phyloP scores from a whole-genome alignment of 2,888 invertebrate genomes.

The Phaonia tiefii region DNA sequence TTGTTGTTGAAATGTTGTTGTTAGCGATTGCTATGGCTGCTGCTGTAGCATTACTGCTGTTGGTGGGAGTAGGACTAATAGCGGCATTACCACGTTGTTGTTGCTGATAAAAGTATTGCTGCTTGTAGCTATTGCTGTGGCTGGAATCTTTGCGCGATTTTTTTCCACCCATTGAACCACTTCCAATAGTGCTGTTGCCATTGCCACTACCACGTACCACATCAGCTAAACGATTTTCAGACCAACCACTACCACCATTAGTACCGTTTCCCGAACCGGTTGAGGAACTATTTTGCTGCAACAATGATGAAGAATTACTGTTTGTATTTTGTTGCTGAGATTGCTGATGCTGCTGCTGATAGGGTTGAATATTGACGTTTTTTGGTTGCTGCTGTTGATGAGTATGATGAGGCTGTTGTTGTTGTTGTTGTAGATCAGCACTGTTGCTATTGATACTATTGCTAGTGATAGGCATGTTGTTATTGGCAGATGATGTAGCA shows the following conservation, averaged over 20 bases:
- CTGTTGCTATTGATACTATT: constrained; percentile 69
- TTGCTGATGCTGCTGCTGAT: constrained; percentile 63
- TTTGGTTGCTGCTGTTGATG: constrained; percentile 61
- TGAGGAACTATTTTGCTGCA: constrained; percentile 73
- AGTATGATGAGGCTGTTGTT: constrained; percentile 49
- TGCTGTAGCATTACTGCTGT: constrained; percentile 72
- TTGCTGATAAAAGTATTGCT: constrained; percentile 70
- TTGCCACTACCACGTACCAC: constrained; percentile 88
- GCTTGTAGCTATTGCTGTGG: constrained; percentile 71
- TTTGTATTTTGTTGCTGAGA: constrained; percentile 67
- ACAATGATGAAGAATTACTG: constrained; percentile 69
- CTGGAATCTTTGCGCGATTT: constrained; percentile 77
- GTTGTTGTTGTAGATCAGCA: constrained; percentile 67
- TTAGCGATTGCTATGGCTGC: constrained; percentile 81
- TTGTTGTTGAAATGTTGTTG: constrained; percentile 81
- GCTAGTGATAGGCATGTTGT: constrained; percentile 66
- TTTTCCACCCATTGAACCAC: constrained; percentile 65
- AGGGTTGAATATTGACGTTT: constrained; percentile 69
- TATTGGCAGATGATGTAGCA: constrained; percentile 70
- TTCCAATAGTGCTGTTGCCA: constrained; percentile 54
- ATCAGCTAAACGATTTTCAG: constrained; percentile 87
- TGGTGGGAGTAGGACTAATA: constrained; percentile 71
- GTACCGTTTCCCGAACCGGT: constrained; percentile 63
- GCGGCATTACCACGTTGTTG: constrained; percentile 66
- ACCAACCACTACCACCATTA: constrained; percentile 80